These are phyloP conservation scores for Metaphire vulgaris DNA, from an alignment of 1,140 invertebrate species.

Conservation along the genomic window DNA sequence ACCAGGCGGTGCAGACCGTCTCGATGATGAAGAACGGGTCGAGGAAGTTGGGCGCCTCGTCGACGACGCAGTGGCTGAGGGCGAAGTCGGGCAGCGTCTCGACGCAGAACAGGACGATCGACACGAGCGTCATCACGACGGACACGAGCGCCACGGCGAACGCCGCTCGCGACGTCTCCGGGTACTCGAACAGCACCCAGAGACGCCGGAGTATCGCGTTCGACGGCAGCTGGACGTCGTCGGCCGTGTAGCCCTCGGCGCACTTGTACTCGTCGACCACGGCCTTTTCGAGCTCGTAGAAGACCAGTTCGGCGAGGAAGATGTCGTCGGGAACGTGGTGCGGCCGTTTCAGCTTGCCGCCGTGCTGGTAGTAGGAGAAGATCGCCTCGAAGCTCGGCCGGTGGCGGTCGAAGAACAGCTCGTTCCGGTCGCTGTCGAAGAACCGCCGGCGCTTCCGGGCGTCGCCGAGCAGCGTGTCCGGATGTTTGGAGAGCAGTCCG, in stretches of 20 bases:
- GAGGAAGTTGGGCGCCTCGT: conserved; percentile 36
- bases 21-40: too few species aligned
- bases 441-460: conserved; percentile 44
- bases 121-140: too few species aligned
- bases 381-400: too few species aligned
- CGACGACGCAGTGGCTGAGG: conserved; percentile 38
- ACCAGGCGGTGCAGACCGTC: too few species aligned
- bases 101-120: too few species aligned
- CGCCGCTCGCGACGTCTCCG: conserved; percentile 46
- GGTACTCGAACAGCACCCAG: too few species aligned
- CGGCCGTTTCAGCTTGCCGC: too few species aligned
- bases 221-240: conserved; percentile 43
- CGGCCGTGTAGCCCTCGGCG: conserved; percentile 46
- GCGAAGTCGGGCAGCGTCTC: too few species aligned
- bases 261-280: too few species aligned
- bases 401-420: too few species aligned
- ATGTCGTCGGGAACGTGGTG: too few species aligned
- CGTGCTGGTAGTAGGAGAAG: too few species aligned
- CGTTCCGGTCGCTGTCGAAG: conserved; percentile 44
- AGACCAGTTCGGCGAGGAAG: conserved; percentile 51
- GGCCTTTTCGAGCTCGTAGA: conserved; percentile 49
- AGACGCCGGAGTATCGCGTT: conserved; percentile 41
- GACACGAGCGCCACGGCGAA: conserved; percentile 49
- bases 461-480: conserved; percentile 67
- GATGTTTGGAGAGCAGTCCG: conserved; percentile 92